Evolutionary conservation across 2,888 invertebrate genomes (phyloP).

Genomic region (Clunio marinus): DNA sequence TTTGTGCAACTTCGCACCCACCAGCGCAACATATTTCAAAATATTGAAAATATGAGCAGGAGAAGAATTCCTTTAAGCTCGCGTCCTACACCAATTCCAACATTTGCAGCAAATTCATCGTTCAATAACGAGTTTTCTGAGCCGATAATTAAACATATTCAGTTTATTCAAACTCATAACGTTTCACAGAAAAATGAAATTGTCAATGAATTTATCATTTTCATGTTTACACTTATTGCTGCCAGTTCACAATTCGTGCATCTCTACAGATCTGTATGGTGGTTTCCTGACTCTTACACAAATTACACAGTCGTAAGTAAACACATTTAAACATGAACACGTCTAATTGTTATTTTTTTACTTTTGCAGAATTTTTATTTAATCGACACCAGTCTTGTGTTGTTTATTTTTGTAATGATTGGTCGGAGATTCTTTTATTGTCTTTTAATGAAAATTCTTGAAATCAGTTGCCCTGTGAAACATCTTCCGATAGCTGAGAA

Average conservation of each 20-base stretch:
- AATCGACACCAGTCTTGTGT: conserved; percentile 82
- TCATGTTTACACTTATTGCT: conserved; percentile 72
- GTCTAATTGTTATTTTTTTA: conserved; percentile 20
- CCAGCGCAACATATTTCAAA: not conserved
- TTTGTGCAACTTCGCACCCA: too few relatives aligned
- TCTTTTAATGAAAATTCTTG: conserved; percentile 54
- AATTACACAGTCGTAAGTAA: conserved; percentile 81
- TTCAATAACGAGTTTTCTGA: conserved; percentile 29
- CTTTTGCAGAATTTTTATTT: conserved; percentile 85
- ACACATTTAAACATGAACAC: not conserved
- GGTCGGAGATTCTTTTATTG: conserved; percentile 74
- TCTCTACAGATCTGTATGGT: conserved; percentile 94
- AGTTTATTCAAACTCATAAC: conserved; percentile 61
- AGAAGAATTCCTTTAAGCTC: not conserved
- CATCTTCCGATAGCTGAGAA: conserved; percentile 46
- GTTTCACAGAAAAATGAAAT: conserved; percentile 75
- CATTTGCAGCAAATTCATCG: not conserved
- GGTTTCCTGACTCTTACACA: conserved; percentile 89
- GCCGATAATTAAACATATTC: conserved; percentile 72
- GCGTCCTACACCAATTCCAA: conserved; percentile 8
- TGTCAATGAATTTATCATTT: conserved; percentile 79
- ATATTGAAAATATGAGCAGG: conserved; percentile 15
- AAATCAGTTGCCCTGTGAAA: conserved; percentile 53
- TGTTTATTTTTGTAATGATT: conserved; percentile 77
- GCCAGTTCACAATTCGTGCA: conserved; percentile 88